A percentile compares a stretch with the other conserved stretches of the same genome.
Evolutionary conservation across 1,140 invertebrate genomes (phyloP).

Genomic region (Drosophila nigromelanica): DNA sequence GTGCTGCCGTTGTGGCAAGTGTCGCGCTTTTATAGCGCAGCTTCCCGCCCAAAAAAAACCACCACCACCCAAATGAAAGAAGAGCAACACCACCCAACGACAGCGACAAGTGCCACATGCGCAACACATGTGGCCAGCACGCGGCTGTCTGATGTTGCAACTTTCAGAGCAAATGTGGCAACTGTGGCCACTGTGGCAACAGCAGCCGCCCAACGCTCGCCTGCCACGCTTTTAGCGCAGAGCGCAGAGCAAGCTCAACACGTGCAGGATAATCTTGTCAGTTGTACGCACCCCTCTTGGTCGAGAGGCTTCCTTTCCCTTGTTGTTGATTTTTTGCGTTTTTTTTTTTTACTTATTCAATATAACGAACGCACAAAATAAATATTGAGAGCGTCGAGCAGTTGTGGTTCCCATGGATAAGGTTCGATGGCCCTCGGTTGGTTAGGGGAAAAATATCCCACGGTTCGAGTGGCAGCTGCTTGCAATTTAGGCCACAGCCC

Average conservation of each 20-base stretch:
- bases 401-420: constrained; percentile 84
- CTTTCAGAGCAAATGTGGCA: constrained; percentile 20
- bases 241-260: constrained; percentile 72
- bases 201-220: constrained; percentile 56
- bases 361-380: constrained; percentile 71
- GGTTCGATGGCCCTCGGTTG: constrained; percentile 64
- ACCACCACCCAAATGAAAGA: constrained; percentile 43
- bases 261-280: constrained; percentile 76
- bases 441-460: constrained; percentile 80
- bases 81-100: constrained; percentile 27
- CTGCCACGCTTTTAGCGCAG: constrained; percentile 73
- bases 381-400: constrained; percentile 82
- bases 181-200: constrained; percentile 5
- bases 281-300: constrained; percentile 45
- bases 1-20: constrained; percentile 52
- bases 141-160: constrained; percentile 48
- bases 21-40: constrained; percentile 59
- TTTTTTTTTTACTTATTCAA: constrained; percentile 62
- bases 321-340: constrained; percentile 26
- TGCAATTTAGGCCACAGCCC: constrained; percentile 81
- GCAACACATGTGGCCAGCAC: constrained; percentile 64
- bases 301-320: constrained; percentile 32
- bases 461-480: constrained; percentile 83
- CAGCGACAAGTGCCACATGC: constrained; percentile 74
- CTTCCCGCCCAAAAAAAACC: constrained; percentile 44